These are phyloP conservation scores for Anguilla rostrata DNA, from an alignment of 2,113 vertebrate genomes.

Conservation along the genomic window DNA sequence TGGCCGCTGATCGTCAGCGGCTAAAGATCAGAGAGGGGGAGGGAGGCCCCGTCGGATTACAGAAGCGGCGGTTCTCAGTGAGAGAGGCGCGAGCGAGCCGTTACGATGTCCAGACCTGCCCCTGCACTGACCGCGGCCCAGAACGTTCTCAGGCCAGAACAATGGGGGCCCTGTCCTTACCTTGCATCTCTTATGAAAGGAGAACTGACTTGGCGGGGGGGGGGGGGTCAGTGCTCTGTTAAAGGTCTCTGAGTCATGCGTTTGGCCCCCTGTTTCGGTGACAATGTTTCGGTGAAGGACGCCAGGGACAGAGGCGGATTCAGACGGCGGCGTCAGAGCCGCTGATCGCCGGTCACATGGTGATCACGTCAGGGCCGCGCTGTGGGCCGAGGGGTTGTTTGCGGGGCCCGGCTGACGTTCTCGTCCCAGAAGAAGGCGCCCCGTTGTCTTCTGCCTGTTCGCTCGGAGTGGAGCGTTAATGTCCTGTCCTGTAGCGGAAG, in stretches of 20 bases:
- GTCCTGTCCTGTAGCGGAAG: neutral
- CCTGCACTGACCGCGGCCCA: neutral
- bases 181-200: neutral
- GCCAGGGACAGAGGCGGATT: neutral
- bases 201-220: neutral
- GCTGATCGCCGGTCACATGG: neutral
- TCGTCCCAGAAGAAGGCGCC: neutral
- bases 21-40: conserved; percentile 41
- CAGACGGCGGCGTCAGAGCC: neutral
- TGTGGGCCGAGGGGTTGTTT: neutral
- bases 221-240: neutral
- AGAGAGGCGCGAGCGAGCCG: neutral
- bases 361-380: neutral
- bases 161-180: neutral
- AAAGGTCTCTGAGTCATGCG: neutral
- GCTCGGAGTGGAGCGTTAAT: neutral
- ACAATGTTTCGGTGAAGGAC: neutral
- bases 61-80: neutral
- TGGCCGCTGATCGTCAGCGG: conserved; percentile 43
- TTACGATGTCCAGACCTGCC: neutral
- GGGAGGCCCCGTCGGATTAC: conserved; percentile 29
- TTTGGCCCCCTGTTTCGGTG: neutral
- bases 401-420: neutral
- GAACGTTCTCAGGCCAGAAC: neutral
- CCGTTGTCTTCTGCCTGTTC: neutral